Evolutionary conservation across 64 coral and sea anemone species (phyloP), one percentile per base, ranked within the genome.

Genomic region (Pocillopora verrucosa): DNA sequence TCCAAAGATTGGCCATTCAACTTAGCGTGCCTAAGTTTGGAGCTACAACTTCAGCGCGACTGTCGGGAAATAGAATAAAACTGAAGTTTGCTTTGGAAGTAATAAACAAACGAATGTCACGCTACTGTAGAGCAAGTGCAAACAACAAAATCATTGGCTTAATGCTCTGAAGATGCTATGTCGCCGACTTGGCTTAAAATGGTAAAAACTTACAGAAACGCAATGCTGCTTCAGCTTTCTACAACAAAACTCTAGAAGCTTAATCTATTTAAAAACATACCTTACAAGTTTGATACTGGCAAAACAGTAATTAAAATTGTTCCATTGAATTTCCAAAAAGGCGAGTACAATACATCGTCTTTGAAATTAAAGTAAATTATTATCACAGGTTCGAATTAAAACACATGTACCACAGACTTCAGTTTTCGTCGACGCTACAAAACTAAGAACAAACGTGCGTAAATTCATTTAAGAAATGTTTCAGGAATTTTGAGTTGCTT

Each of bases 71-170:
- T 22, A 36, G n/a, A 38, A 38, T 20, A 72, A 16, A 38, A 36
- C 19, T 56, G 51, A 16, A 62, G 82, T 85, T 85, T 85, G 64
- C 36, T 56, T 58, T 72, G 14, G 13, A 19, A 11, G 37, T 38
- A 85, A 16, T 72, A 85, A 70, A 85, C 36, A 72, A 72, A 85
- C 64, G 22, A 72, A 26, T 84, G 82, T 85, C 65, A 85, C 82
- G 64, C 82, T 72, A 72, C 82, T 12, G 65, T 9, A 85, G 4
- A 85, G 64, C 72, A 80, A 37, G 30, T 41, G 74, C 74, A 76
- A 76, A 76, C 34, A 41, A 76, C 12, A 76, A 16, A 76, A 70
- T 25, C n/a, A 70, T 24, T 24, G 41, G 41, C 41, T 24, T 25
- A 70, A 24, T 20, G 20, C n/a, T 70, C n/a, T 70, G 25, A 24